Evolutionary conservation across 2,888 invertebrate genomes (phyloP).

Genomic region (Drosophila acutilabella): DNA sequence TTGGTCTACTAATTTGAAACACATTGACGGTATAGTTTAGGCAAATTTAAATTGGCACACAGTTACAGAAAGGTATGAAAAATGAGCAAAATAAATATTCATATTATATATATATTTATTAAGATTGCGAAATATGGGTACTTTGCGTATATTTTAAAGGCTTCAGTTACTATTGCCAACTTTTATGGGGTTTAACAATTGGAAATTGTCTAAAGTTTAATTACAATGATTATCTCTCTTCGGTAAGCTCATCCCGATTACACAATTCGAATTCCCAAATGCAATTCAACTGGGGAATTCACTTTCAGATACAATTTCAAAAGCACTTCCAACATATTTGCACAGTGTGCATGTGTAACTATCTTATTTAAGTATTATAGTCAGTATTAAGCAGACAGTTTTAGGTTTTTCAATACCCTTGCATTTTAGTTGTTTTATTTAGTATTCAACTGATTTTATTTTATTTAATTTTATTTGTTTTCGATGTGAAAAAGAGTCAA

Average conservation of each 20-base stretch:
- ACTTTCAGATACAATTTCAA: slow-evolving; percentile 21
- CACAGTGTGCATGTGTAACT: slow-evolving; percentile 54
- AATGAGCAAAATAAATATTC: neutral
- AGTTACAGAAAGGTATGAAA: neutral
- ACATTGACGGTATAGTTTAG: neutral
- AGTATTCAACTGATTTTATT: slow-evolving; percentile 11
- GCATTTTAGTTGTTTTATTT: slow-evolving; percentile 11
- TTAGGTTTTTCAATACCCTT: slow-evolving; percentile 23
- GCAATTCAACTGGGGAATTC: slow-evolving; percentile 13
- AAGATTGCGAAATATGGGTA: no score
- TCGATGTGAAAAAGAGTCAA: slow-evolving; percentile 78
- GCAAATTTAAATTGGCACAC: neutral
- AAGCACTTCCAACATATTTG: slow-evolving; percentile 63
- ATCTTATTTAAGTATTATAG: slow-evolving; percentile 57
- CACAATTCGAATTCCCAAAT: slow-evolving; percentile 47
- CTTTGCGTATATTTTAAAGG: neutral
- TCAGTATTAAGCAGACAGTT: slow-evolving; percentile 49
- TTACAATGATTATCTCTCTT: slow-evolving; percentile 31
- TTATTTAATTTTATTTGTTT: slow-evolving; percentile 25
- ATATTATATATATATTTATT: no score
- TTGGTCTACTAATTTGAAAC: neutral
- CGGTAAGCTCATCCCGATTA: slow-evolving; percentile 53
- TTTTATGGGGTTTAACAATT: slow-evolving; percentile 1
- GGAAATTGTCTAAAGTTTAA: slow-evolving; percentile 7
- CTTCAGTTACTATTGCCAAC: neutral